Base-by-base conservation (phyloP, 1,140 invertebrate species). In the Lepidurus packardi region DNA sequence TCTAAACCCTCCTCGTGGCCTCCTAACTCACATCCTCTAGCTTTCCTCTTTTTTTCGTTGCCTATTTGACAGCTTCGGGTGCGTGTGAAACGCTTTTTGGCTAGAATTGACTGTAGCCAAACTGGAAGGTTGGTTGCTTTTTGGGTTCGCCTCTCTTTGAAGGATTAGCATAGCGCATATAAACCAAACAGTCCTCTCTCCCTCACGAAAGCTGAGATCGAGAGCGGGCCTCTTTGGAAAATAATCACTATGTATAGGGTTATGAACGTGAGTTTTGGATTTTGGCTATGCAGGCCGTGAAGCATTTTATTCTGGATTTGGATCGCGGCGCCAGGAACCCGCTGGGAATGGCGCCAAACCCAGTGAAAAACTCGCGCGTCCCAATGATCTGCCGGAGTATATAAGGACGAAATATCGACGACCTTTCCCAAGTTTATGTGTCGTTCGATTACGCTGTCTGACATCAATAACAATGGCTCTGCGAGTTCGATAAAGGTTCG, bases 291-390 rank as follows among this genome's bases (percentile, higher is more conserved):
- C 53, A 13, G 53, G 53, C 53, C 16, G 16, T 21, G 53, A 65
- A 65, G 21, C 53, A 21, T 65, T 65, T 65, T 65, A n/a, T 65
- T 65, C 21, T 9, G 53, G 21, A 65, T 65, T 65, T 9, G 53
- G 53, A 65, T 65, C 53, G 53, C 53, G 53, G 53, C 53, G 53
- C 53, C 53, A 65, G 53, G 53, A 65, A 65, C 53, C 53, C 53
- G 53, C 53, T 65, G 53, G 53, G 53, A 7, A 65, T 65, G 53
- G 53, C 53, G 53, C 53, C 53, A 65, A n/a, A 8, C 16, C 53
- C 53, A n/a, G 16, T 65, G 53, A 65, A 65, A 65, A 65, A 7
- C 16, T 65, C 53, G 53, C 53, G 21, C 8, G 53, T 10, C 16
- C 13, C 53, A n/a, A n/a, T 65, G 53, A 0, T 65, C 21, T 65